A percentile compares a stretch with the other conserved stretches of the same genome.
These are phyloP conservation scores for Corella eumyota DNA, from an alignment of 23 tunicate genomes.

Conservation along the genomic window DNA sequence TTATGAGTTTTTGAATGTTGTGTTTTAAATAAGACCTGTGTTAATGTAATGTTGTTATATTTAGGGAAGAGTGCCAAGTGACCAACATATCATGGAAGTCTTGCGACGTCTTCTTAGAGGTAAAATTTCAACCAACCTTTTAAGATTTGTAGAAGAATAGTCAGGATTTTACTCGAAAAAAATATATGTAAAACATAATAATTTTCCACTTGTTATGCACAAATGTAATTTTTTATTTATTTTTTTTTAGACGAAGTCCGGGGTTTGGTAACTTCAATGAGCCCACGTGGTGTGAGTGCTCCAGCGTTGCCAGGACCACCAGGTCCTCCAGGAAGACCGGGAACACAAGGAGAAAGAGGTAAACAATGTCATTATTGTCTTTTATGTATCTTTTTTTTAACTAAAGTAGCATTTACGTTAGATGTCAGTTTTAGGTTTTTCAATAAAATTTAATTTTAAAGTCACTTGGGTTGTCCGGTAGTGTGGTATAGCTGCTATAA, in stretches of 20 bases:
- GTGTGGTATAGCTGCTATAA: no score
- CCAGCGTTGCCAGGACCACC: constrained; percentile 44
- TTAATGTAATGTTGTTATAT: no score
- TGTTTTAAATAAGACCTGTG: no score
- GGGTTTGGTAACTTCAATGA: constrained; percentile 5
- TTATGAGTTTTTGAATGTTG: background rate
- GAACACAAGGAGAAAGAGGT: constrained; percentile 61
- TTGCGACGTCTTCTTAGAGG: constrained; percentile 37
- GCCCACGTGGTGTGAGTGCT: constrained; percentile 11
- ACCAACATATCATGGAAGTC: constrained; percentile 69
- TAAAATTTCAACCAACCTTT: no score
- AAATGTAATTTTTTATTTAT: no score
- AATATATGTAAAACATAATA: no score
- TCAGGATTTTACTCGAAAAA: background rate
- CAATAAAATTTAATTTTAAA: no score
- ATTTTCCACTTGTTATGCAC: no score
- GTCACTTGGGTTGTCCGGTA: no score
- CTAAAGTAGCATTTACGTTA: background rate
- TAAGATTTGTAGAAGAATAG: background rate
- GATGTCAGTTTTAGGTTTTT: background rate
- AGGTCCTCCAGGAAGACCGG: constrained; percentile 64
- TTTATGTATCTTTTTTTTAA: background rate
- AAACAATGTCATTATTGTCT: background rate
- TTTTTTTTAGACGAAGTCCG: constrained; percentile 23
- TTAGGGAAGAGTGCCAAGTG: constrained; percentile 67